A percentile compares a stretch with the other conserved stretches of the same genome.
phyloP scores from a whole-genome alignment of 2,113 vertebrate species.

The Lasiurus borealis region DNA sequence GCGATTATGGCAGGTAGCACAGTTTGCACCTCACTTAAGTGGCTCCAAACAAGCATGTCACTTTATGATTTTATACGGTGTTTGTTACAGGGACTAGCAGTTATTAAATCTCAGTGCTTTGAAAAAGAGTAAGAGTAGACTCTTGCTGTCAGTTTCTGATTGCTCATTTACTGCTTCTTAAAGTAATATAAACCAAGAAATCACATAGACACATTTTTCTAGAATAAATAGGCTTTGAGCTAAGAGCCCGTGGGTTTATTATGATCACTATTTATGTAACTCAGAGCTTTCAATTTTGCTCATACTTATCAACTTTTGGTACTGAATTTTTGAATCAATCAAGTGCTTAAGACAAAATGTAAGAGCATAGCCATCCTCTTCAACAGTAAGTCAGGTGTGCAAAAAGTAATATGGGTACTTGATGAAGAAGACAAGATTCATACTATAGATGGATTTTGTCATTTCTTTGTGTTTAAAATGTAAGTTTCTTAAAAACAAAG shows the following conservation, averaged over 20 bases:
- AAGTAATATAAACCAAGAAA: constrained; percentile 6
- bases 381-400: neutral
- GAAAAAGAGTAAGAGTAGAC: neutral
- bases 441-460: neutral
- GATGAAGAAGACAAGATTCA: neutral
- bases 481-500: constrained; percentile 31
- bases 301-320: neutral
- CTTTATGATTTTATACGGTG: neutral
- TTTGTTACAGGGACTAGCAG: neutral
- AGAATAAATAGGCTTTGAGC: neutral
- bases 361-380: neutral
- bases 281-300: constrained; percentile 5
- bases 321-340: neutral
- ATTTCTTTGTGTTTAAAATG: neutral
- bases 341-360: neutral
- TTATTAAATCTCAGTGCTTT: constrained; percentile 20
- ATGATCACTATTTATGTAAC: neutral
- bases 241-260: neutral
- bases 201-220: neutral
- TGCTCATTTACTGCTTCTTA: constrained; percentile 24
- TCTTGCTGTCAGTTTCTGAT: neutral
- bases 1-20: neutral
- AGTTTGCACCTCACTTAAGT: neutral
- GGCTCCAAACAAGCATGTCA: neutral
- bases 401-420: neutral